These are phyloP conservation scores for Macrostomum lignano DNA, from an alignment of 1,140 invertebrate genomes.

Conservation along the genomic window DNA sequence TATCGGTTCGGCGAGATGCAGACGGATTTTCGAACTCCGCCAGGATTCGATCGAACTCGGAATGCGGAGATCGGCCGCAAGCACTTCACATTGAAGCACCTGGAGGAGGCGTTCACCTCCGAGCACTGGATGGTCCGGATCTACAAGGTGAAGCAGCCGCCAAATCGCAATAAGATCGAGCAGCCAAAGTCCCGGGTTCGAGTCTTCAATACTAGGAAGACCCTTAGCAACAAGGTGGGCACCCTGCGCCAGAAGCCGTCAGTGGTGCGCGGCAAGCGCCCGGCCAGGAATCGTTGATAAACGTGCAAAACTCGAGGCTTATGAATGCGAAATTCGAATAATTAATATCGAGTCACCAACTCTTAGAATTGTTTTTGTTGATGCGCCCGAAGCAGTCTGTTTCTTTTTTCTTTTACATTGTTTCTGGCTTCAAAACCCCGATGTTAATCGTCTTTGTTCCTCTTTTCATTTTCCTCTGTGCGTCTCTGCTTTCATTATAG, in stretches of 20 bases:
- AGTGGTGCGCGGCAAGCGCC: conserved; percentile 44
- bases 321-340: too few relatives aligned
- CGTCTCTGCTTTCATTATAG: too few relatives aligned
- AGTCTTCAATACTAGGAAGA: conserved; percentile 30
- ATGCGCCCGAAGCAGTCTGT: too few relatives aligned
- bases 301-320: too few relatives aligned
- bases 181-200: background rate
- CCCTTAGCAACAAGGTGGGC: conserved; percentile 50
- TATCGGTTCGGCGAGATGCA: conserved; percentile 74
- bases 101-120: conserved; percentile 91
- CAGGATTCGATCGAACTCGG: conserved; percentile 72
- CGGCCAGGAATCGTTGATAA: too few relatives aligned
- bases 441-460: too few relatives aligned
- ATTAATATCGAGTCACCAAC: too few relatives aligned
- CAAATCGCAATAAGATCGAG: conserved; percentile 12
- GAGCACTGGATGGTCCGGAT: conserved; percentile 95
- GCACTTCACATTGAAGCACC: conserved; percentile 69
- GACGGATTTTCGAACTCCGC: conserved; percentile 45
- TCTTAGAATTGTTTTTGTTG: too few relatives aligned
- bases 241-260: conserved; percentile 54
- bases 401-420: too few relatives aligned
- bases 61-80: conserved; percentile 85
- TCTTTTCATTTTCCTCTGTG: too few relatives aligned
- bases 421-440: too few relatives aligned
- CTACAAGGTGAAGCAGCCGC: conserved; percentile 44